Base-by-base conservation (phyloP, 2,888 invertebrate genomes). In the Callyntrura sp. region DNA sequence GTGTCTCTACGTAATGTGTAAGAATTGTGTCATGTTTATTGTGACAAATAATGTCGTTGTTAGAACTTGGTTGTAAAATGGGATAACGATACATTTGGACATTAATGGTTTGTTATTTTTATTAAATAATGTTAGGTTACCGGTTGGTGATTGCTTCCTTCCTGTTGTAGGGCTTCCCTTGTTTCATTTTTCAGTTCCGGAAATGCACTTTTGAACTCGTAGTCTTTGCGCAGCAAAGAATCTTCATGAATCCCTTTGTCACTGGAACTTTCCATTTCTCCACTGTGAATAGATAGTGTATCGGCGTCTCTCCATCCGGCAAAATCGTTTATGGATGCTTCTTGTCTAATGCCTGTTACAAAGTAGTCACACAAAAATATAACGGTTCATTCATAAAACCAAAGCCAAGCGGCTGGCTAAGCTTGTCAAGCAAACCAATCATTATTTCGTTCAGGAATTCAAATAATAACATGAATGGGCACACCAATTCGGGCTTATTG, bases 121-220 rank as follows among this genome's bases (percentile, higher is more conserved):
- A 62, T 62, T 14, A 23, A 25, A 25, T 9, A 12, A 43, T 70
- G 2, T 76, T 5, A 20, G 20, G 43, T 96, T 94, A 97, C 97
- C 93, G 97, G 96, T 94, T 97, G 97, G 94, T 96, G 96, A 94
- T 97, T 96, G 94, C 96, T 97, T 93, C 97, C 96, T 93, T 97
- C 97, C 90, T 96, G 96, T 91, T 96, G 96, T 48, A 97, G 95
- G 0, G 97, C 96, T 94, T 97, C 97, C 94, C 97, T 95, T 2
- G 97, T 96, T 94, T 96, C 96, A 94, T 96, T 96, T 94, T 95
- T 95, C 91, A 62, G 60, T 79, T 90, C 90, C 90, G 70, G 91
- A 78, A 62, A 73, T 82, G 20, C 85, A 87, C 90, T 90, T 73
- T 90, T 92, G 78, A 91, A 90, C 82, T 84, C 90, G 25, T 90